A percentile compares a stretch with the other conserved stretches of the same genome.
Conservation (phyloP, 2,113 vertebrate species). For the Catharus minimus region DNA sequence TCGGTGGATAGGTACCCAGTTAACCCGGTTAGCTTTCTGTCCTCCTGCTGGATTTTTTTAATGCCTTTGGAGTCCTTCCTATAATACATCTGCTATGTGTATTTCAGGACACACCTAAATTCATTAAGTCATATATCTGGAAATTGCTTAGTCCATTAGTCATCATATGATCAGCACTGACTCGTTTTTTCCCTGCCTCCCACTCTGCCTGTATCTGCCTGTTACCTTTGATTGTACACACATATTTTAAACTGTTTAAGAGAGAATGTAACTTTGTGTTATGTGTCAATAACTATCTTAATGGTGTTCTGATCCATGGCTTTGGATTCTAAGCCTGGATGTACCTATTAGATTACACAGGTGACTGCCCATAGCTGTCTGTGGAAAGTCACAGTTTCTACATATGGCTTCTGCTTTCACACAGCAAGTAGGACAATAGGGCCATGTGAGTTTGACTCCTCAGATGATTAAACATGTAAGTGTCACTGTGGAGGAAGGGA, state of each 20-base stretch:
- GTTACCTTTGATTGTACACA: background rate
- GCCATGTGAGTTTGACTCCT: background rate
- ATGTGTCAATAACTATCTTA: background rate
- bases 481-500: background rate
- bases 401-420: background rate
- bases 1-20: background rate
- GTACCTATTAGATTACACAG: background rate
- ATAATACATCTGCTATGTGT: background rate
- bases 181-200: background rate
- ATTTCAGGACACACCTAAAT: constrained; percentile 14
- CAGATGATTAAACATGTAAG: background rate
- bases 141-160: constrained; percentile 9
- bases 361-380: background rate
- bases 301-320: background rate
- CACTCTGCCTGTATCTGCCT: background rate
- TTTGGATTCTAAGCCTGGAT: background rate
- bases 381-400: background rate
- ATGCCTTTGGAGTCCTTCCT: background rate
- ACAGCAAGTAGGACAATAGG: background rate
- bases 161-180: background rate
- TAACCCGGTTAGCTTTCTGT: background rate
- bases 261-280: background rate
- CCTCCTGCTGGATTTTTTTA: background rate
- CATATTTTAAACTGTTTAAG: background rate
- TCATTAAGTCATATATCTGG: background rate